Evolutionary conservation across 2,113 vertebrate genomes (phyloP).

Genomic region (Festucalex cinctus): DNA sequence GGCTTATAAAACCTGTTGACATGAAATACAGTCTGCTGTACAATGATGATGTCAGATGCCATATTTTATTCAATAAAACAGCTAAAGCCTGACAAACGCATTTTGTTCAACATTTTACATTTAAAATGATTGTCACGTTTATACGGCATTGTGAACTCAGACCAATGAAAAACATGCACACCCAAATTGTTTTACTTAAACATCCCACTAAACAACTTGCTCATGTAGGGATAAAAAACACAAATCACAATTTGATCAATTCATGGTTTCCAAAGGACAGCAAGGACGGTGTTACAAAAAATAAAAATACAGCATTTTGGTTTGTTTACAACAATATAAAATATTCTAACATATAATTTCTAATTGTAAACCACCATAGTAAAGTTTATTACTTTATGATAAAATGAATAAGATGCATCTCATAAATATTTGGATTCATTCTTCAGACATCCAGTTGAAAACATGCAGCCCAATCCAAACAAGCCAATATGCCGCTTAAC

Average conservation of each 20-base stretch:
- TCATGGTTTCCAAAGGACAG: background rate
- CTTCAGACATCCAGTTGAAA: background rate
- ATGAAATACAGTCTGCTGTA: background rate
- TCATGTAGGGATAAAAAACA: background rate
- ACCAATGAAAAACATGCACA: background rate
- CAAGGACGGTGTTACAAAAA: background rate
- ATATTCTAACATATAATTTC: background rate
- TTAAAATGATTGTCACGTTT: background rate
- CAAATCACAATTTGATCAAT: background rate
- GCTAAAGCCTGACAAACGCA: background rate
- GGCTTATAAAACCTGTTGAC: background rate
- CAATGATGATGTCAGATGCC: background rate
- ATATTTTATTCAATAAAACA: conserved; percentile 5
- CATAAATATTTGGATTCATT: background rate
- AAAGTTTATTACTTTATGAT: background rate
- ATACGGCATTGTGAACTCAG: conserved; percentile 3
- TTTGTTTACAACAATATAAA: background rate
- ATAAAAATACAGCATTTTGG: background rate
- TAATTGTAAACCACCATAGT: background rate
- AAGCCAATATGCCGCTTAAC: conserved; percentile 22
- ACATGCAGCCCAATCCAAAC: background rate
- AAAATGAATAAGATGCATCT: background rate
- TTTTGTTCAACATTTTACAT: background rate
- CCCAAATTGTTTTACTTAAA: background rate
- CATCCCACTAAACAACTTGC: background rate